Evolutionary conservation across 2,113 vertebrate species (phyloP).

Genomic region (Dolichallabes microphthalmus): DNA sequence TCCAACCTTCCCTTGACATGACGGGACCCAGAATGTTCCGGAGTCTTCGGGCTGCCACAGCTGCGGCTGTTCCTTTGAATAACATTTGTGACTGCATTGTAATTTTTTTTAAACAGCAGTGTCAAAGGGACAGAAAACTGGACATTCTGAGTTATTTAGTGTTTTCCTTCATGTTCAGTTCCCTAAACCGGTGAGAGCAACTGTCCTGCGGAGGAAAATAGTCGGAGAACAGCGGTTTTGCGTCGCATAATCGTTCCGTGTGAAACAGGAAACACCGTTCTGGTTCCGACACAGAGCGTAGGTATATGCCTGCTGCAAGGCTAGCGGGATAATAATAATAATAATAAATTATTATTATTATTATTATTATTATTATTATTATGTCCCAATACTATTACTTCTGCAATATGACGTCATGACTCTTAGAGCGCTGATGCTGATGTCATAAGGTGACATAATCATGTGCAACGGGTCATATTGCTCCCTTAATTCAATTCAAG

Average conservation of each 20-base stretch:
- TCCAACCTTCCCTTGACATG: slow-evolving; percentile 67
- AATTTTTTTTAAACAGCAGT: neutral
- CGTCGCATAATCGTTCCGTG: slow-evolving; percentile 57
- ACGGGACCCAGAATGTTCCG: slow-evolving; percentile 66
- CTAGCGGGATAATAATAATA: neutral
- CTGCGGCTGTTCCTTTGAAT: slow-evolving; percentile 59
- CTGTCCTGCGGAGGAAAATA: slow-evolving; percentile 60
- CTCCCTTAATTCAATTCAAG: no score
- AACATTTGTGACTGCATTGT: slow-evolving; percentile 67
- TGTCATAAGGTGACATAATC: no score
- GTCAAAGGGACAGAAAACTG: neutral
- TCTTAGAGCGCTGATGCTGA: no score
- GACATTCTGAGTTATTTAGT: neutral
- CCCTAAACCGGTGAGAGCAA: slow-evolving; percentile 36
- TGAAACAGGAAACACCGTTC: neutral
- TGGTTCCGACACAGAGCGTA: neutral
- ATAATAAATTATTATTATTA: neutral
- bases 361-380: neutral
- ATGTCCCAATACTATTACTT: neutral
- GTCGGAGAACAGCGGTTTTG: slow-evolving; percentile 53
- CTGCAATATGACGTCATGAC: no score
- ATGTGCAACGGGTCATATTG: no score
- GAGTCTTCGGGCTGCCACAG: slow-evolving; percentile 67
- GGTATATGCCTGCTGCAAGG: neutral
- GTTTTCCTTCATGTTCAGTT: slow-evolving; percentile 38